A percentile compares a stretch with the other conserved stretches of the same genome.
phyloP scores from a whole-genome alignment of 2,888 invertebrate genomes.

The Scaptomyza flava region DNA sequence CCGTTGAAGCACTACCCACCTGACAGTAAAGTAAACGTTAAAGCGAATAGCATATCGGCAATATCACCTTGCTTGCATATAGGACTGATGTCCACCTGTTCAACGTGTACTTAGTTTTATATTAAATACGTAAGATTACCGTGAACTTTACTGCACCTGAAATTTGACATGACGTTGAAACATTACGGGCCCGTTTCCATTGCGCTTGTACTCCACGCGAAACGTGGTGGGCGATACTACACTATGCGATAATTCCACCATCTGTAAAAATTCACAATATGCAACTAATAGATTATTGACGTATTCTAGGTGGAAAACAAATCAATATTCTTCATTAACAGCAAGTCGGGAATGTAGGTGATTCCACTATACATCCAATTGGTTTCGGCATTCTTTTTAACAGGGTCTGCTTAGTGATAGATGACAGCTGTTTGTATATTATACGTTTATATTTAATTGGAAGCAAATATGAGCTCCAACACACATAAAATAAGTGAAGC shows the following conservation, averaged over 20 bases:
- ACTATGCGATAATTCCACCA: constrained; percentile 97
- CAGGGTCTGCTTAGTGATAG: no score
- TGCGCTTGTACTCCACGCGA: constrained; percentile 98
- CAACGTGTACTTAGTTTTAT: neutral
- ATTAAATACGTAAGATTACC: neutral
- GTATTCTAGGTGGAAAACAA: no score
- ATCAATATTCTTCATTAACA: no score
- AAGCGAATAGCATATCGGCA: constrained; percentile 92
- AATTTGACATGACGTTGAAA: constrained; percentile 98
- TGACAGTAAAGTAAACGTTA: constrained; percentile 96
- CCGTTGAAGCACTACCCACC: constrained; percentile 86
- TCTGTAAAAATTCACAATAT: constrained; percentile 85
- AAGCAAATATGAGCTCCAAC: no score
- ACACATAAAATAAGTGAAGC: no score
- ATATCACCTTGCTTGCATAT: constrained; percentile 90
- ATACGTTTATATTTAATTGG: no score
- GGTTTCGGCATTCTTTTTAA: no score
- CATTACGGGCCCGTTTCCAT: constrained; percentile 97
- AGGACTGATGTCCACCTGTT: constrained; percentile 92
- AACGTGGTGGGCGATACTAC: constrained; percentile 99
- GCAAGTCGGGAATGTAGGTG: no score
- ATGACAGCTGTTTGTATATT: no score
- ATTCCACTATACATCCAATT: no score
- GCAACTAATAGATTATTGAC: no score
- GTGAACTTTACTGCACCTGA: constrained; percentile 86